Base-by-base conservation (phyloP, 2,888 invertebrate species). In the Mythimna pallens region DNA sequence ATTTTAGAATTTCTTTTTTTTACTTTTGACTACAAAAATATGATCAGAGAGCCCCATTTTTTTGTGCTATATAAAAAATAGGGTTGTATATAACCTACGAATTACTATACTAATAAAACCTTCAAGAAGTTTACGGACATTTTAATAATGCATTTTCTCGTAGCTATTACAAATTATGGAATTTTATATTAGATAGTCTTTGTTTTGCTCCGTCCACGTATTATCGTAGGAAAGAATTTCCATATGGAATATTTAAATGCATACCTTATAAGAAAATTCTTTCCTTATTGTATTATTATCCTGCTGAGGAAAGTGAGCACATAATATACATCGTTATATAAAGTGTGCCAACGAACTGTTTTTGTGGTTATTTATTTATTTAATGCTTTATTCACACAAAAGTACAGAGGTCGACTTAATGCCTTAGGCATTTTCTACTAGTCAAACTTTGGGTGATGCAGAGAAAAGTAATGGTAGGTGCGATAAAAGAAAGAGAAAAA, bases 221-320 rank as follows among this genome's bases (percentile, higher is more conserved):
- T 79, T 76, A 71, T 68, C 71, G 55, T 65, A 76, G 67, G 62
- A 55, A 80, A 80, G 79, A 80, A 80, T 80, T 81, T 80, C 77
- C 77, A 68, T 80, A 81, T 71, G 58, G 62, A 81, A 81, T 80
- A 81, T 80, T 80, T 81, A 80, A 81, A 81, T 81, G 65, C 71
- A 81, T 80, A 81, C 77, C 77, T 72, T 80, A 76, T 52, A n/a
- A 68, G 77, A 61, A 54, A 71, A 80, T 80, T 81, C 77, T 54
- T 81, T 76, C 65, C 62, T 76, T 76, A 62, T 76, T 81, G 67
- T 76, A 71, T 81, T 71, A 81, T 68, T 67, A 68, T 71, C 77
- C 57, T 67, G 40, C 34, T 65, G n/a, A 34, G 64, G 58, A 22
- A 61, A 65, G 30, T 63, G 57, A 34, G 40, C 47, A 57, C 34